Conservation (phyloP, 2,888 invertebrate genomes). For the Stegophylla sp. region DNA sequence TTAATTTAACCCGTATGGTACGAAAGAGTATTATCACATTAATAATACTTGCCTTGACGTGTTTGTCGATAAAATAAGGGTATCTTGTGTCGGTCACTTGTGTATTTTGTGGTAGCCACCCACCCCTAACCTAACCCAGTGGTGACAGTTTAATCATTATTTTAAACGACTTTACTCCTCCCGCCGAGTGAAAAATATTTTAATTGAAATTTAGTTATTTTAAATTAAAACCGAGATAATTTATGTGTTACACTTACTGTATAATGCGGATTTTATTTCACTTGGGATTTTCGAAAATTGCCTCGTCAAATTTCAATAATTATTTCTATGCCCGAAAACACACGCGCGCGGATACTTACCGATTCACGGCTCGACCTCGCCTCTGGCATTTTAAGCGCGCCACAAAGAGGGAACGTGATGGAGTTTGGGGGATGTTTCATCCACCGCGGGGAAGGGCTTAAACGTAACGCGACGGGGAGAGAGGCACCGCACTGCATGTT, state of each 20-base stretch:
- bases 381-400: slow-evolving; percentile 38
- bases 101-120: too few relatives aligned
- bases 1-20: too few relatives aligned
- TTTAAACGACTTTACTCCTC: background rate
- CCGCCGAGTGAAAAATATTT: slow-evolving; percentile 16
- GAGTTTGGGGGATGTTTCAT: background rate
- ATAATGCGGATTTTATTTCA: slow-evolving; percentile 1
- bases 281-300: slow-evolving; percentile 18
- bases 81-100: too few relatives aligned
- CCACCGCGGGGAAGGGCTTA: slow-evolving; percentile 31
- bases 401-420: background rate
- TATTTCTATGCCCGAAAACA: slow-evolving; percentile 32
- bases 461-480: too few relatives aligned
- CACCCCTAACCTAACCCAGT: too few relatives aligned
- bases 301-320: slow-evolving; percentile 52
- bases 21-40: too few relatives aligned
- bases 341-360: slow-evolving; percentile 22
- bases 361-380: slow-evolving; percentile 37
- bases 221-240: slow-evolving; percentile 32
- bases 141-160: background rate
- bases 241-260: background rate
- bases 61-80: too few relatives aligned
- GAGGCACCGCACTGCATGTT: slow-evolving; percentile 28
- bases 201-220: slow-evolving; percentile 43
- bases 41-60: too few relatives aligned